Conservation (phyloP, 2,888 invertebrate species). For the Melipona bicolor region DNA sequence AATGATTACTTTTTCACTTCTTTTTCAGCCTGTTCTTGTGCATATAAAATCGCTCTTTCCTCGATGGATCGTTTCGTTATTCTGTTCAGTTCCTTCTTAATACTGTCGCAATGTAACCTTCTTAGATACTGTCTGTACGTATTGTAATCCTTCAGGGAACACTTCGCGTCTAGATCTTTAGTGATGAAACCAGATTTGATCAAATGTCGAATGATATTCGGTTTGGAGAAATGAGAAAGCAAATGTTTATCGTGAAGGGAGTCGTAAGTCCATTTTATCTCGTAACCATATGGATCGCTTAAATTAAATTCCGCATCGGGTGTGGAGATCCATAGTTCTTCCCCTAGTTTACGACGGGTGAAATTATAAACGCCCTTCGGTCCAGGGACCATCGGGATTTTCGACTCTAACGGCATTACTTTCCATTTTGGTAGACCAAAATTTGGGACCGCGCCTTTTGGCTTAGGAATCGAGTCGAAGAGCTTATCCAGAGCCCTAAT, state of each 20-base stretch:
- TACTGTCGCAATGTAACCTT: constrained; percentile 72
- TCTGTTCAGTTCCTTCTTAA: constrained; percentile 72
- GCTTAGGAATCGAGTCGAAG: constrained; percentile 76
- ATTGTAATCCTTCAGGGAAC: constrained; percentile 84
- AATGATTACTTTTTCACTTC: constrained; percentile 67
- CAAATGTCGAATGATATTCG: constrained; percentile 61
- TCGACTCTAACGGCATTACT: constrained; percentile 82
- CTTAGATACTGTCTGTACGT: constrained; percentile 83
- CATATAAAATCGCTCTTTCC: constrained; percentile 63
- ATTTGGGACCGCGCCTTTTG: constrained; percentile 76
- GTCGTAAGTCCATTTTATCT: constrained; percentile 76
- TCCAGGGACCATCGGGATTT: constrained; percentile 83
- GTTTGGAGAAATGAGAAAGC: constrained; percentile 71
- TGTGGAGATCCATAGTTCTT: constrained; percentile 68
- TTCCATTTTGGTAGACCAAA: constrained; percentile 84
- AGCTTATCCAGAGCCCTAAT: constrained; percentile 73
- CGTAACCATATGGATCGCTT: constrained; percentile 78
- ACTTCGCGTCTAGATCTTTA: constrained; percentile 81
- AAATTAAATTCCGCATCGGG: constrained; percentile 74
- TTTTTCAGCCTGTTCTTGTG: constrained; percentile 68
- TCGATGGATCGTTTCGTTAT: constrained; percentile 57
- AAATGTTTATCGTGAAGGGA: constrained; percentile 81
- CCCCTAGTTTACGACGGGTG: constrained; percentile 83
- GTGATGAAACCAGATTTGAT: constrained; percentile 80
- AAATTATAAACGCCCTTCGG: constrained; percentile 81